Base-by-base conservation (phyloP, 2,888 invertebrate genomes). In the Polyommatus iphigenia region DNA sequence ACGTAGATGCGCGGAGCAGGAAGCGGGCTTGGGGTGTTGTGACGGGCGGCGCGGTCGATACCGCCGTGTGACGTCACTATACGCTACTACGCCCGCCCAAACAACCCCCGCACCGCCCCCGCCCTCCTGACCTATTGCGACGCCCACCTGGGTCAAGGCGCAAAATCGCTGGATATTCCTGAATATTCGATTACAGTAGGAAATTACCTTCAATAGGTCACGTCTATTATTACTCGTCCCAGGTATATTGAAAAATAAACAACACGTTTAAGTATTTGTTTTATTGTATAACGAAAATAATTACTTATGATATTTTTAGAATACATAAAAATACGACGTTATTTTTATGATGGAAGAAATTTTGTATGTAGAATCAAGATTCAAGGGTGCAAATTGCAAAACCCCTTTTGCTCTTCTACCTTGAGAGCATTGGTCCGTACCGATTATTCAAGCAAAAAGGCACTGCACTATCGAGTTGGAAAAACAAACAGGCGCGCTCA, bases 101-200 rank as follows among this genome's bases (percentile, higher is more conserved):
- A 92, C 92, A 92, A 89, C 89, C 84, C 82, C 82, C 87, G 81
- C 85, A 79, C 83, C 86, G 78, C 85, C 78, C 83, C 81, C 86
- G 83, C 88, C 88, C 91, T 85, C 85, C 84, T 92, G 92, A 93
- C 92, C 92, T 92, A 92, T 90, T 90, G 90, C 90, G 91, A 85
- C 86, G 87, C 90, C 91, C 90, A 91, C 93, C 89, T 91, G 92
- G 93, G 92, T 93, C 93, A 93, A 93, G 93, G 93, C 92, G 87
- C 88, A 88, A 87, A 90, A 89, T 86, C 86, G 85, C 83, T 85
- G 87, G 88, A 87, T 87, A 85, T 84, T 82, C 85, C 86, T 84
- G 86, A 80, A 81, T 77, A 78, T 78, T 75, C 67, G 71, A 78
- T 76, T 79, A 67, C 62, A 77, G 71, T 18, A 46, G 54, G 32